These are phyloP conservation scores for Aphelinus atriplicis DNA, from an alignment of 1,140 invertebrate species.

Conservation along the genomic window DNA sequence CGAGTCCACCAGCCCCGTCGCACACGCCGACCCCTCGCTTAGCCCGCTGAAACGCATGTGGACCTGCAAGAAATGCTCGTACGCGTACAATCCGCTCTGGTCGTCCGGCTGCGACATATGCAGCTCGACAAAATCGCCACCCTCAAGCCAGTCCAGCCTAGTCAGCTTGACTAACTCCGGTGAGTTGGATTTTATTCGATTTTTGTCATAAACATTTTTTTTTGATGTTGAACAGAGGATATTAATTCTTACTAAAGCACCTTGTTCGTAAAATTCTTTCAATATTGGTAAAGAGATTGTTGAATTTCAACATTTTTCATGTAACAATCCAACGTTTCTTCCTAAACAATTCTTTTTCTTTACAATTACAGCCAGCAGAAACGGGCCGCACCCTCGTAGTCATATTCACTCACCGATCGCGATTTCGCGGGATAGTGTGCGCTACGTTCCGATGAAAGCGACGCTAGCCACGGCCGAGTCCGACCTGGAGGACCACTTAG, in stretches of 20 bases:
- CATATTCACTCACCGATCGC: slow-evolving; percentile 59
- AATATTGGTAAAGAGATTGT: background rate
- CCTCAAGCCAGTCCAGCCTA: slow-evolving; percentile 74
- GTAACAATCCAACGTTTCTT: too few species aligned
- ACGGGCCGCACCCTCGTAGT: slow-evolving; percentile 55
- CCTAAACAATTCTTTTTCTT: background rate
- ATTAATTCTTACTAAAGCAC: background rate
- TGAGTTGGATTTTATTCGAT: slow-evolving; percentile 3
- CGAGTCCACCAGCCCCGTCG: slow-evolving; percentile 60
- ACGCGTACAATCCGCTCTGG: slow-evolving; percentile 86
- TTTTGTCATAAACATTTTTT: background rate
- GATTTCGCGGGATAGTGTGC: slow-evolving; percentile 62
- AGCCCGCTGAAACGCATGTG: slow-evolving; percentile 77
- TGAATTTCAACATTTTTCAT: too few species aligned
- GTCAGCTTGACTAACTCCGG: slow-evolving; percentile 70
- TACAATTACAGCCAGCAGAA: slow-evolving; percentile 52
- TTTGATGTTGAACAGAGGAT: too few species aligned
- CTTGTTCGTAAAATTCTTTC: background rate
- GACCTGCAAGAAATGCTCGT: slow-evolving; percentile 88
- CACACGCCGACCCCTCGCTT: slow-evolving; percentile 39
- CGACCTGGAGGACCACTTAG: slow-evolving; percentile 58
- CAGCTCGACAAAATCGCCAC: slow-evolving; percentile 71
- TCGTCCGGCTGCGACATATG: slow-evolving; percentile 83
- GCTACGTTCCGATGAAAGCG: slow-evolving; percentile 65
- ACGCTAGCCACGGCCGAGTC: slow-evolving; percentile 62